These are phyloP conservation scores for Drosophila acutilabella DNA, from an alignment of 2,888 invertebrate genomes.

Conservation along the genomic window DNA sequence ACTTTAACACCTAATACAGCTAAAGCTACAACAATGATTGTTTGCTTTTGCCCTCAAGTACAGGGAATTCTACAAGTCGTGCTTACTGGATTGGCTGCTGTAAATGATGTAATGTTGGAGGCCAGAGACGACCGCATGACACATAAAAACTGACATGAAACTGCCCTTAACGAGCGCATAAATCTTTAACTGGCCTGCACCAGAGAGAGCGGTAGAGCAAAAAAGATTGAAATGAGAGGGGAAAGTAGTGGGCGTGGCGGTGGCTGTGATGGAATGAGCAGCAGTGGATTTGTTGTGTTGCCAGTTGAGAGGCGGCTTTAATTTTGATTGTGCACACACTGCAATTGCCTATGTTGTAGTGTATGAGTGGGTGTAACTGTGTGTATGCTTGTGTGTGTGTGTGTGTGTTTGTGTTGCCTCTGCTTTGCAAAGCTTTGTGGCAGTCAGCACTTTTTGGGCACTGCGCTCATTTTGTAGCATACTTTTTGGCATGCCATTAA, in stretches of 20 bases:
- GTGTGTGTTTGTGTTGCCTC: slow-evolving; percentile 17
- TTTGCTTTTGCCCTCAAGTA: background rate
- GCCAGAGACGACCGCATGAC: slow-evolving; percentile 62
- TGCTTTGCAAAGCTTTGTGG: slow-evolving; percentile 46
- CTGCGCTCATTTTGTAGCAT: slow-evolving; percentile 57
- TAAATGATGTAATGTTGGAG: slow-evolving; percentile 9
- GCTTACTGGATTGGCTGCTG: background rate
- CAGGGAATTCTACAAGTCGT: background rate
- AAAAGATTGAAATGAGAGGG: background rate
- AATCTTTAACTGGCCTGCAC: slow-evolving; percentile 73
- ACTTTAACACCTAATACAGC: too few species aligned
- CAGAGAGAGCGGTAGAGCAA: background rate
- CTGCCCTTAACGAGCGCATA: slow-evolving; percentile 80
- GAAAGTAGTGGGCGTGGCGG: background rate
- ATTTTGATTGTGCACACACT: slow-evolving; percentile 62
- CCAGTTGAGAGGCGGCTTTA: slow-evolving; percentile 42
- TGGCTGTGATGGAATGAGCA: background rate
- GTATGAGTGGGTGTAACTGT: background rate
- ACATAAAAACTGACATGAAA: slow-evolving; percentile 78
- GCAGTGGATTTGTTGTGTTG: slow-evolving; percentile 7
- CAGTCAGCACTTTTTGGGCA: slow-evolving; percentile 58
- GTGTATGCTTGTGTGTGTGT: slow-evolving; percentile 8
- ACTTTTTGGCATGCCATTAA: slow-evolving; percentile 73
- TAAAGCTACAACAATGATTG: too few species aligned
- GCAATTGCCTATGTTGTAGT: slow-evolving; percentile 37